Evolutionary conservation across 2,888 invertebrate genomes (phyloP).

Genomic region (Scaptomyza cyrtandrae): DNA sequence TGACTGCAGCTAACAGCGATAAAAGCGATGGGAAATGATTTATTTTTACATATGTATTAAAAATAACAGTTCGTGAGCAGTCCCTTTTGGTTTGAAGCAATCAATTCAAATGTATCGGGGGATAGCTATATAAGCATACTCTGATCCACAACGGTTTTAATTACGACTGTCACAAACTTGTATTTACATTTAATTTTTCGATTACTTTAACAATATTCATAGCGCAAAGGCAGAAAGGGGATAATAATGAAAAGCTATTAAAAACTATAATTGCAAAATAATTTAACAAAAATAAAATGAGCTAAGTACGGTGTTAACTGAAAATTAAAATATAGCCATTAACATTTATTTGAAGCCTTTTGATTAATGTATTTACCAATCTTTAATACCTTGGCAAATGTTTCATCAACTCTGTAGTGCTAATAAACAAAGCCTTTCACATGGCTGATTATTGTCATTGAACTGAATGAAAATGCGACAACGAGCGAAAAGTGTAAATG

Average conservation of each 20-base stretch:
- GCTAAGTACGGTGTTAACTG: neutral
- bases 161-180: slow-evolving; percentile 50
- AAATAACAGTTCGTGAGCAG: slow-evolving; percentile 40
- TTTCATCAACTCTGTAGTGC: slow-evolving; percentile 43
- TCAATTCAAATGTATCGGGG: slow-evolving; percentile 45
- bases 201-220: slow-evolving; percentile 32
- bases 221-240: neutral
- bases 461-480: slow-evolving; percentile 63
- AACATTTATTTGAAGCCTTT: neutral
- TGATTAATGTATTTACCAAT: neutral
- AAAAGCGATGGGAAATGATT: slow-evolving; percentile 32
- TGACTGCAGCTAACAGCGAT: slow-evolving; percentile 66
- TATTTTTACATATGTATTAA: slow-evolving; percentile 15
- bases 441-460: slow-evolving; percentile 72
- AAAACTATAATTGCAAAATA: neutral
- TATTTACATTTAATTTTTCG: slow-evolving; percentile 72
- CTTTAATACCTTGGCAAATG: slow-evolving; percentile 20
- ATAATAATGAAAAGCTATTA: slow-evolving; percentile 13
- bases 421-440: slow-evolving; percentile 69
- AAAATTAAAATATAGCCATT: neutral
- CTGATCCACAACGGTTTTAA: slow-evolving; percentile 67
- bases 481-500: slow-evolving; percentile 49
- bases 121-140: slow-evolving; percentile 34
- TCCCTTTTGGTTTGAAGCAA: slow-evolving; percentile 30
- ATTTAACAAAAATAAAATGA: neutral